These are phyloP conservation scores for Lamproptera curius DNA, from an alignment of 2,888 invertebrate genomes.

Conservation along the genomic window DNA sequence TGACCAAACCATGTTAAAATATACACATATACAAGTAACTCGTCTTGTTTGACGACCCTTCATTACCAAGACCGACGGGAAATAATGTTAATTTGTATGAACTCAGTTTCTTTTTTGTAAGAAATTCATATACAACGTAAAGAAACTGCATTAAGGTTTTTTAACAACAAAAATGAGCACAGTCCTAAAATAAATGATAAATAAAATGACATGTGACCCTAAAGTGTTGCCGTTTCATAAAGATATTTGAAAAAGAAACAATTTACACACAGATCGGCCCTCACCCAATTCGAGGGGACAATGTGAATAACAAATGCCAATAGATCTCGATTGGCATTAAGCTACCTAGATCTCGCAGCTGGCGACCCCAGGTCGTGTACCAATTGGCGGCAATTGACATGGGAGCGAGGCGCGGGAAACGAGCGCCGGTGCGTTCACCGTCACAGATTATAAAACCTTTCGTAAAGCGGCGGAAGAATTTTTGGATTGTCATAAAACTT, in stretches of 20 bases:
- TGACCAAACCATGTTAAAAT: background rate
- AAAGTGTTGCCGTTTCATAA: too few species aligned
- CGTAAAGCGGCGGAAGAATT: too few species aligned
- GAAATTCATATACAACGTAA: background rate
- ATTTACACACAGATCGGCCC: too few species aligned
- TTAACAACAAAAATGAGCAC: background rate
- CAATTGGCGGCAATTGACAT: slow-evolving; percentile 54
- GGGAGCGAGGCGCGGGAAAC: slow-evolving; percentile 28
- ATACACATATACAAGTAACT: background rate
- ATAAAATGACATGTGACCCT: too few species aligned
- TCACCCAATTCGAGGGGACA: slow-evolving; percentile 1
- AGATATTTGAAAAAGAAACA: too few species aligned
- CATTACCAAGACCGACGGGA: too few species aligned
- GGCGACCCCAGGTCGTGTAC: slow-evolving; percentile 41
- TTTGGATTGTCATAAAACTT: too few species aligned
- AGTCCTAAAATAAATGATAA: too few species aligned
- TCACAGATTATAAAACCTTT: background rate
- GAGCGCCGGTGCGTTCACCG: slow-evolving; percentile 4
- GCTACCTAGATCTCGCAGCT: slow-evolving; percentile 23
- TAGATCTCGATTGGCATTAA: slow-evolving; percentile 25
- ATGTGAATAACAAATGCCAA: slow-evolving; percentile 15
- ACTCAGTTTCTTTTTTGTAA: background rate
- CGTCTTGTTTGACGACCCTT: background rate
- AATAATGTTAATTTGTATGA: background rate
- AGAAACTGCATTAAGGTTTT: background rate